A percentile compares a stretch with the other conserved stretches of the same genome.
Conservation (phyloP, 2,888 invertebrate species). For the Drosophila gaucha region DNA sequence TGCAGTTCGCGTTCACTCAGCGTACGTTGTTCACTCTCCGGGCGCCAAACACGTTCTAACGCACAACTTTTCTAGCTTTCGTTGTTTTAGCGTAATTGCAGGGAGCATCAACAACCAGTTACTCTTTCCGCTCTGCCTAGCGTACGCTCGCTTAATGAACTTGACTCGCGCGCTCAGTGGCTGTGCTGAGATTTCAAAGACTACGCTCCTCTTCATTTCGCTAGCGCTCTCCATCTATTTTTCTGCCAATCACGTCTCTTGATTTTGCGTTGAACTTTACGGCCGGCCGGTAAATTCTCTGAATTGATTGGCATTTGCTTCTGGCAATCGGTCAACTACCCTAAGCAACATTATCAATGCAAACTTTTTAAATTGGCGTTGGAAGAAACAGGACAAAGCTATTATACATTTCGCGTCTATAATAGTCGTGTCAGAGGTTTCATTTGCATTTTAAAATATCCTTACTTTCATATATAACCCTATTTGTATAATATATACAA, state of each 20-base stretch:
- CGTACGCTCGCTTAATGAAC: constrained; percentile 13
- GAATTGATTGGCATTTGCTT: constrained; percentile 17
- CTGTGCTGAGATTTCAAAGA: constrained; percentile 6
- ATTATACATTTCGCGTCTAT: not conserved
- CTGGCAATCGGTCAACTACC: constrained; percentile 31
- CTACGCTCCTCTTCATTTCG: not conserved
- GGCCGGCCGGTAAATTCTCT: constrained; percentile 10
- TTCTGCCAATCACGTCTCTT: constrained; percentile 18
- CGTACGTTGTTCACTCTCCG: constrained; percentile 26
- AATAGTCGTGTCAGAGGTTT: too few relatives aligned
- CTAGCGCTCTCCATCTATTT: not conserved
- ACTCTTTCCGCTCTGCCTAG: constrained; percentile 12
- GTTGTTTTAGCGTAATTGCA: constrained; percentile 38
- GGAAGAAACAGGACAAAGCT: not conserved
- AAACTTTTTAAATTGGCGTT: not conserved
- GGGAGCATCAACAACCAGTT: constrained; percentile 6
- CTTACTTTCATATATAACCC: too few relatives aligned
- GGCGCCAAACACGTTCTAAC: constrained; percentile 48
- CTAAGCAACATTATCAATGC: not conserved
- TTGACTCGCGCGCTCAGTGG: not conserved
- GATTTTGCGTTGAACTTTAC: constrained; percentile 15
- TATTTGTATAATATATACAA: too few relatives aligned
- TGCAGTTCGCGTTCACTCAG: not conserved
- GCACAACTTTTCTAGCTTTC: not conserved
- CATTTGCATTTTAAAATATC: not conserved